These are phyloP conservation scores for Scrobipalpa costella DNA, from an alignment of 2,888 invertebrate genomes.

Conservation along the genomic window DNA sequence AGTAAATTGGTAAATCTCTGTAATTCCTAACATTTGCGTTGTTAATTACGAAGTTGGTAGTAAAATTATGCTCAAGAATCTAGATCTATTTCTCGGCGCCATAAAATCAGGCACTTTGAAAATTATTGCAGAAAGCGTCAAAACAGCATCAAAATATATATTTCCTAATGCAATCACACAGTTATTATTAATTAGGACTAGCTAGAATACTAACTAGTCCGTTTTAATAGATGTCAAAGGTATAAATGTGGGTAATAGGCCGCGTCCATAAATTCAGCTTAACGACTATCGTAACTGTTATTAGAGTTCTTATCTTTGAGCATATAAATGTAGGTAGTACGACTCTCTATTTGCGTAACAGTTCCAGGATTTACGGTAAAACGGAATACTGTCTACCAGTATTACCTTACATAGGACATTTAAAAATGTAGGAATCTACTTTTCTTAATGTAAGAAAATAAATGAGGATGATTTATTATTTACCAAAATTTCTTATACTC, in stretches of 20 bases:
- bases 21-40: too few species aligned
- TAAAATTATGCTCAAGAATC: too few species aligned
- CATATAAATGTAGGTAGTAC: not conserved
- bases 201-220: slow-evolving; percentile 1
- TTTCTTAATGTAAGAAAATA: too few species aligned
- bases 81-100: not conserved
- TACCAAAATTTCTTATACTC: too few species aligned
- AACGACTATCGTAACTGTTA: slow-evolving; percentile 21
- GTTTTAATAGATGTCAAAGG: slow-evolving; percentile 20
- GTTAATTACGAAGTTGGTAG: not conserved
- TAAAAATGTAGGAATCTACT: too few species aligned
- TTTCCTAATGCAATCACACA: not conserved
- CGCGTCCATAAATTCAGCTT: slow-evolving; percentile 8
- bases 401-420: too few species aligned
- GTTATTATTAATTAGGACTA: not conserved
- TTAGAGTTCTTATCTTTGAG: slow-evolving; percentile 18
- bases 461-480: too few species aligned
- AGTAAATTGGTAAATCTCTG: too few species aligned
- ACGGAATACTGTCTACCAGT: not conserved
- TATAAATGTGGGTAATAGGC: slow-evolving; percentile 18
- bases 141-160: too few species aligned
- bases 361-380: slow-evolving; percentile 7
- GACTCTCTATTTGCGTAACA: slow-evolving; percentile 7
- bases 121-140: not conserved
- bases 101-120: not conserved